A percentile compares a stretch with the other conserved stretches of the same genome.
phyloP scores from a whole-genome alignment of 2,113 vertebrate species.

The Struthidea cinerea region DNA sequence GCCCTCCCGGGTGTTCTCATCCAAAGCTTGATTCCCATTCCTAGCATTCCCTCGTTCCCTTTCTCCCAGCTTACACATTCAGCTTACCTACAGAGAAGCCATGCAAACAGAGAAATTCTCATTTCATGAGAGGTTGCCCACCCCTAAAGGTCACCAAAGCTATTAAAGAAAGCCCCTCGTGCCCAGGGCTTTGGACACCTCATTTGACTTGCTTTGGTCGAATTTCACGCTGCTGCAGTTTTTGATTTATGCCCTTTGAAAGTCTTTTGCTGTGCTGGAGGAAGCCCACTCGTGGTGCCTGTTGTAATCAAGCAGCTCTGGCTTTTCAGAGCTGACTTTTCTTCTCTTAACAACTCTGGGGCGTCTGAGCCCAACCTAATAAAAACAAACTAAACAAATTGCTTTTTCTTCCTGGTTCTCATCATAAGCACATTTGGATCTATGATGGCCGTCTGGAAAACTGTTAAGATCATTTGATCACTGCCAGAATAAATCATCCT shows the following conservation, averaged over 20 bases:
- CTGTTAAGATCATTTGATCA: constrained; percentile 31
- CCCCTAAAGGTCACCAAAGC: constrained; percentile 18
- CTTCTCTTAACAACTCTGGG: background rate
- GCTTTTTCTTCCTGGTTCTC: background rate
- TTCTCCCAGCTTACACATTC: background rate
- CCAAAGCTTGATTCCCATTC: background rate
- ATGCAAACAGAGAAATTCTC: background rate
- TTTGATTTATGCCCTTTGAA: constrained; percentile 37
- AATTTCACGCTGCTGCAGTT: constrained; percentile 34
- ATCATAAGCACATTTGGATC: background rate
- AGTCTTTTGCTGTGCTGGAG: background rate
- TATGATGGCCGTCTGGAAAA: constrained; percentile 7
- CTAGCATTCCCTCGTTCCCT: background rate
- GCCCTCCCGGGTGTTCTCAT: background rate
- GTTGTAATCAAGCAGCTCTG: constrained; percentile 5
- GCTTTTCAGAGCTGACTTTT: background rate
- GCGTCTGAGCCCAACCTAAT: background rate
- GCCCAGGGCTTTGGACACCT: constrained; percentile 24
- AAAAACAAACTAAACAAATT: constrained; percentile 38
- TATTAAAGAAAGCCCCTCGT: background rate
- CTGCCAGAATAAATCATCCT: constrained; percentile 17
- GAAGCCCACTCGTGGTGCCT: background rate
- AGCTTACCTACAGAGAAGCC: background rate
- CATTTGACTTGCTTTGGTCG: constrained; percentile 30
- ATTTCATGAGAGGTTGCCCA: constrained; percentile 5